These are phyloP conservation scores for Acinonyx jubatus DNA, from an alignment of 2,113 vertebrate genomes.

Conservation along the genomic window DNA sequence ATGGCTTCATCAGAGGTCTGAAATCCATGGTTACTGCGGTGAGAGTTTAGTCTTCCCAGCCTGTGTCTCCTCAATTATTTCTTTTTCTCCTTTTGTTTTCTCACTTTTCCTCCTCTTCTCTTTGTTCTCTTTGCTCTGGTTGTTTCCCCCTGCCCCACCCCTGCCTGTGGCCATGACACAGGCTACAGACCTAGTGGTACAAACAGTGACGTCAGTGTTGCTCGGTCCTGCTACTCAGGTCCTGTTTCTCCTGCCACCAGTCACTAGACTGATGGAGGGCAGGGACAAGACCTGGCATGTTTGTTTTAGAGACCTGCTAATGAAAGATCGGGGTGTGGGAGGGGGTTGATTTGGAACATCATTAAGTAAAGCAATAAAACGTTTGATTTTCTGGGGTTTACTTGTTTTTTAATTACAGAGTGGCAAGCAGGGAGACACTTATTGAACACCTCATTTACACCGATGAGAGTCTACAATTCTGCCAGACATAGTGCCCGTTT, in stretches of 20 bases:
- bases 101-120: background rate
- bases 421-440: background rate
- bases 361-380: background rate
- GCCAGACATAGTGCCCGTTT: accelerated
- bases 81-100: background rate
- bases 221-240: background rate
- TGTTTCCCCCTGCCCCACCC: background rate
- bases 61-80: background rate
- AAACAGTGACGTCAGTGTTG: background rate
- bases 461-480: background rate
- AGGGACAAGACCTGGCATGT: background rate
- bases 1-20: background rate
- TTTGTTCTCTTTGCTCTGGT: background rate
- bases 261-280: background rate
- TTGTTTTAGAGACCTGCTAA: background rate
- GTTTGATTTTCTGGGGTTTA: background rate
- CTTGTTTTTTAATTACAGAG: background rate
- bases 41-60: background rate
- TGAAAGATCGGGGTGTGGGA: background rate
- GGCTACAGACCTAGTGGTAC: background rate
- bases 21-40: background rate
- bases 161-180: background rate
- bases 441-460: background rate
- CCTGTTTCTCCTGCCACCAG: background rate
- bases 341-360: background rate